Evolutionary conservation across 2,797 vertebrate species (phyloP), one percentile per base, ranked within the genome.

Genomic region (Tokudaia muenninki): DNA sequence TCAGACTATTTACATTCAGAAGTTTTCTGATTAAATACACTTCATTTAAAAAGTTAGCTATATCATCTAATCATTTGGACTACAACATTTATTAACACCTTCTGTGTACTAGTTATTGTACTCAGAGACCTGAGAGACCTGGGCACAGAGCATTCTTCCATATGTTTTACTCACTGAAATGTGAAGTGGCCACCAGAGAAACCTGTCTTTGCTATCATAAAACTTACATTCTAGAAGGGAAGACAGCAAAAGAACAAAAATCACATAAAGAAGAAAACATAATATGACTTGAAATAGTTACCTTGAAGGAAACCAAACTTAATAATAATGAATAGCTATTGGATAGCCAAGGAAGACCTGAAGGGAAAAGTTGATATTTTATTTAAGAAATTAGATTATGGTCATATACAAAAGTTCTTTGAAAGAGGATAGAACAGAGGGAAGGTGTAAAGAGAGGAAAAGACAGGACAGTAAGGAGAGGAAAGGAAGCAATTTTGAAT

Each of bases 341-440:
- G 37, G 11, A 67, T 50, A 17, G 3, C 65, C 34, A 81, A 37
- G 26, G 5, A 80, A 74, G 8, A 10, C 24, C 12, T 90, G 17
- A 94, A 52, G 55, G 41, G 29, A 81, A 87, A 75, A 91, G 8
- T 3, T 92, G 41, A 63, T 9, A 77, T 91, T 87, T 90, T 34
- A 80, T 24, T 50, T 65, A 34, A 55, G 52, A 94, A 90, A 90
- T 70, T 87, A 70, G 22, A 77, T 67, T 78, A 11, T 9, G 37
- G 4, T 10, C 21, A 78, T 12, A 80, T 37, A 65, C 70, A 72
- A 90, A 94, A 75, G 1, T 70, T 3, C n/a, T 19, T 19, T 47
- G 6, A 21, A 83, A 34, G 31, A 24, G 24, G 24, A 14, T 47
- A 29, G 63, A 26, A 47, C 44, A 6, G 0, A 74, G 1, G 5